Base-by-base conservation (phyloP, 2,797 vertebrate species). In the Cygnus olor region DNA sequence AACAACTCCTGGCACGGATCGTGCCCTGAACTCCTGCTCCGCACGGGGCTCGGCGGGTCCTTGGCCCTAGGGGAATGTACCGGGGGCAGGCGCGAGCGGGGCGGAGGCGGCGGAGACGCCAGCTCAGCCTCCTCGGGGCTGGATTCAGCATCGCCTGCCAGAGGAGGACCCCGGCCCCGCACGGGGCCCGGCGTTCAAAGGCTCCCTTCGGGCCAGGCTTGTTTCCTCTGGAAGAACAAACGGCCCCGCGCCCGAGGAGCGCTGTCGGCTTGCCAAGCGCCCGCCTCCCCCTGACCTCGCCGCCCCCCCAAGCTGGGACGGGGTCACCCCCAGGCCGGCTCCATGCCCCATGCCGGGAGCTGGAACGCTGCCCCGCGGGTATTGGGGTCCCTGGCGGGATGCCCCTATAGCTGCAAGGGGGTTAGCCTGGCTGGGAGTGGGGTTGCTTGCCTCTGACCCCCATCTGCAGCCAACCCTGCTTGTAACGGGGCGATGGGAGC, bases 221-320 rank as follows among this genome's bases (percentile, higher is more conserved):
- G 88, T 95, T 96, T 97, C 89, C 90, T 94, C 93, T 95, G 96
- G 86, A 89, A 95, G 83, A 66, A 1, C 14, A 87, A 90, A 70
- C 27, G 15, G 51, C 88, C 60, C 38, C 1, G 74, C 86, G 8
- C 80, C 78, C 4, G 1, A 80, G 90, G 95, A 95, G 81, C 11
- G 32, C 90, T 92, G 90, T 90, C 57, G 44, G 34, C 32, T 44
- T 92, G 94, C 96, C 95, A 96, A 93, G 32, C 4, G 4, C 74
- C 64, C 1, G 40, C 80, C 78, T 85, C 40, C 47, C 38, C 28
- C 57, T 8, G 1, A 54, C 72, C 85, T 63, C 30, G 3, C 56
- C 22, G 68, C 51, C 3, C 40, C 78, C 87, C 79, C 61, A 53
- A 5, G 11, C 4, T 1, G 0, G 61, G n/a, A 85, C 1, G 0